Evolutionary conservation across 30 jellyfish, hydroid and myxozoan genomes (phyloP).

Genomic region (Aurelia sp.): DNA sequence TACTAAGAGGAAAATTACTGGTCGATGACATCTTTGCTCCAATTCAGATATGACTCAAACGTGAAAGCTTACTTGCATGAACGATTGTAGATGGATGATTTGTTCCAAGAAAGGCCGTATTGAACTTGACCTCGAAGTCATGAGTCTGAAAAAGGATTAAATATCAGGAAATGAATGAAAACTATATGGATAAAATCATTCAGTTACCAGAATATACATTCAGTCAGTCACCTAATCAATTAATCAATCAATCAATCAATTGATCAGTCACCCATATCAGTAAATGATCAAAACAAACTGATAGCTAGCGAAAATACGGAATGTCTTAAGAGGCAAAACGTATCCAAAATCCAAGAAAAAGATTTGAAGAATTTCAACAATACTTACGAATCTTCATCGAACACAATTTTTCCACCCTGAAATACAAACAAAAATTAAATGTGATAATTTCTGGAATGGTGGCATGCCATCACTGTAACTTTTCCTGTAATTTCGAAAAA

Average conservation of each 20-base stretch:
- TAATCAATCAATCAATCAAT: no score
- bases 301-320: no score
- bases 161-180: neutral
- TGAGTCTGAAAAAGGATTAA: slow-evolving; percentile 62
- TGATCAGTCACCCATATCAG: no score
- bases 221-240: no score
- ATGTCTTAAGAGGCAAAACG: no score
- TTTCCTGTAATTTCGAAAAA: no score
- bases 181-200: neutral
- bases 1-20: neutral
- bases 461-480: neutral
- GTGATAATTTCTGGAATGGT: neutral
- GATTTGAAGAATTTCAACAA: no score
- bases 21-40: neutral
- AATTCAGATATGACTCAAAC: no score
- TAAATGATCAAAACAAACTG: no score
- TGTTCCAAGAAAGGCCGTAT: slow-evolving; percentile 84
- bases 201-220: no score
- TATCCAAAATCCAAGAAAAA: no score
- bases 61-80: slow-evolving; percentile 76
- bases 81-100: slow-evolving; percentile 86
- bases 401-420: slow-evolving; percentile 93
- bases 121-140: slow-evolving; percentile 73
- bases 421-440: neutral
- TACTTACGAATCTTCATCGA: slow-evolving; percentile 93